Evolutionary conservation across 2,888 invertebrate species (phyloP), one percentile per base, ranked within the genome.

Genomic region (Eulithis prunata): DNA sequence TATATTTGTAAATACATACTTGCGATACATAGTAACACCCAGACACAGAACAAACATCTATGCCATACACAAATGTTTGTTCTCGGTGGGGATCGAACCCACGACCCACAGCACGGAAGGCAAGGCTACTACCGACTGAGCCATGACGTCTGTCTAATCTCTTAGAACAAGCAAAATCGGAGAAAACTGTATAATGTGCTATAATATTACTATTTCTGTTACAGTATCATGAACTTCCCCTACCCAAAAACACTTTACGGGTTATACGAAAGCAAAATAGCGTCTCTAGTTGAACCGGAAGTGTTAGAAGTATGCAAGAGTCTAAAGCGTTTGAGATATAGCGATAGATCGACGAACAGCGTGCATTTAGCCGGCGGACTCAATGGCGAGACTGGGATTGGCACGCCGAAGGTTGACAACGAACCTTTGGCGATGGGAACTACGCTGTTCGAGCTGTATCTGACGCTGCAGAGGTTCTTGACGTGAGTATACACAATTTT

Each of bases 401-500:
- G 94, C 0, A 77, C 88, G 1, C 86, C 93, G 0, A 82, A 87
- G 1, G 89, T 93, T 0, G 94, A 94, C 4, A 87, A 94, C 13
- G 96, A 96, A 72, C 95, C 96, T 12, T 88, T 97, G 49, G 95
- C 95, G 2, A 96, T 97, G 94, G 98, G 98, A 0, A 98, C 98
- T 0, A 96, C 97, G 2, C 90, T 99, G 58, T 98, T 99, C 86
- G 98, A 99, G 86, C 93, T 99, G 8, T 99, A 99, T 88, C 94
- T 99, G 71, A 95, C 97, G 0, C 89, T 99, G 62, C 98, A 98
- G 85, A 95, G 98, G 87, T 98, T 98, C 90, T 94, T 96, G 52
- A 93, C 94, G 94, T 95, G 91, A 94, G 96, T 94, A 67, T 28
- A 38, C 38, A 7, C 21, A 11, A 28, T 41, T 41, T 41, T 41